Evolutionary conservation across 1,140 invertebrate genomes (phyloP).

Genomic region (Drosophila lacteicornis): DNA sequence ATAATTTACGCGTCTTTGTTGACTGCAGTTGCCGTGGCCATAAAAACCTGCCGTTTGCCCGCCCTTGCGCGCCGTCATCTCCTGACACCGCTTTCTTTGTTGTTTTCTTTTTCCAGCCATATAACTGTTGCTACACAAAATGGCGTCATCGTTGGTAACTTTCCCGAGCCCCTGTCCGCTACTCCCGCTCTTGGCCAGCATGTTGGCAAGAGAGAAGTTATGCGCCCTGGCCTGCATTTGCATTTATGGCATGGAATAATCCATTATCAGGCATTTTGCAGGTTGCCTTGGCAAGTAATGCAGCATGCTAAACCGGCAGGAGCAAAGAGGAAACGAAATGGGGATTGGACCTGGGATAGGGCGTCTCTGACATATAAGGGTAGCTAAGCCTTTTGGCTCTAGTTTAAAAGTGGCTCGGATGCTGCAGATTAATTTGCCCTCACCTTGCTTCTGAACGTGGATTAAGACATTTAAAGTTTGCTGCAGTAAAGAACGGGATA

Average conservation of each 20-base stretch:
- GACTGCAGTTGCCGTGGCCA: constrained; percentile 75
- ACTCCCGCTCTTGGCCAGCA: constrained; percentile 29
- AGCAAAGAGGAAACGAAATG: constrained; percentile 10
- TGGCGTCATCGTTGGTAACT: constrained; percentile 65
- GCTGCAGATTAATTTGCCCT: constrained; percentile 67
- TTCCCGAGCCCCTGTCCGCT: constrained; percentile 27
- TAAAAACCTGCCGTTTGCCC: constrained; percentile 68
- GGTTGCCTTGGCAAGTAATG: constrained; percentile 80
- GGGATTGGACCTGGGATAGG: constrained; percentile 17
- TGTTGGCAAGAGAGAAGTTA: constrained; percentile 32
- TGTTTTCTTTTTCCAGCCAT: constrained; percentile 55
- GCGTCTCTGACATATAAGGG: constrained; percentile 21
- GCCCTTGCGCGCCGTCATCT: neutral
- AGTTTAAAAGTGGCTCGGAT: constrained; percentile 73
- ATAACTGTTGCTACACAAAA: constrained; percentile 79
- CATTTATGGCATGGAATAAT: constrained; percentile 83
- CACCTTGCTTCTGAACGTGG: constrained; percentile 34
- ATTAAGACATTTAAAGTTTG: constrained; percentile 57
- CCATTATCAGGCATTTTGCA: constrained; percentile 83
- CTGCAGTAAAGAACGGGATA: constrained; percentile 13
- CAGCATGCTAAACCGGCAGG: constrained; percentile 53
- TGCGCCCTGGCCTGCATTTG: constrained; percentile 66
- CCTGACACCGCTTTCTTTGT: constrained; percentile 36
- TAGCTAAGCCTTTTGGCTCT: constrained; percentile 69
- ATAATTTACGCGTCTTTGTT: constrained; percentile 84